These are phyloP conservation scores for Scophthalmus maximus DNA, from an alignment of 2,113 vertebrate species.

Conservation along the genomic window DNA sequence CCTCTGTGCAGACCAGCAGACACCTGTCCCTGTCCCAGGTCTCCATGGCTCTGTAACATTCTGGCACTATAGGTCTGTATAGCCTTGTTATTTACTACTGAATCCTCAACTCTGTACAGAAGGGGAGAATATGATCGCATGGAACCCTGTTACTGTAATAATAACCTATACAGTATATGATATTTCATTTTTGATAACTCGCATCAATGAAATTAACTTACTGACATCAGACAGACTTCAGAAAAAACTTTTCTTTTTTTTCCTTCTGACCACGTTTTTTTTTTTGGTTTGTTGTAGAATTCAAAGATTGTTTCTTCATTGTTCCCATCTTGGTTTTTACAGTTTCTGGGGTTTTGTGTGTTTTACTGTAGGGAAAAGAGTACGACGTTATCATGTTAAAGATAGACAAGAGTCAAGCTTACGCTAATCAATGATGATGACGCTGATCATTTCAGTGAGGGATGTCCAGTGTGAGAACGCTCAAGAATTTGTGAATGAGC, in stretches of 20 bases:
- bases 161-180: constrained; percentile 91
- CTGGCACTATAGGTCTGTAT: constrained; percentile 83
- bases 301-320: constrained; percentile 75
- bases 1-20: constrained; percentile 49
- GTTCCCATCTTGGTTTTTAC: constrained; percentile 79
- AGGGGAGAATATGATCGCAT: constrained; percentile 85
- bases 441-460: constrained; percentile 60
- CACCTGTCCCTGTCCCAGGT: constrained; percentile 50
- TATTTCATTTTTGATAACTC: constrained; percentile 84
- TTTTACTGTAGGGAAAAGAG: constrained; percentile 74
- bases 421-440: constrained; percentile 51
- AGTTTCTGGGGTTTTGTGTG: constrained; percentile 83
- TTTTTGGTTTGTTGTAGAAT: constrained; percentile 74
- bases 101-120: constrained; percentile 88
- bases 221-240: constrained; percentile 64
- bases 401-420: constrained; percentile 70
- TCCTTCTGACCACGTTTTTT: constrained; percentile 70
- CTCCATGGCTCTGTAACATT: constrained; percentile 63
- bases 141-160: constrained; percentile 90
- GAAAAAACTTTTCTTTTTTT: constrained; percentile 56
- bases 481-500: constrained; percentile 62
- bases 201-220: constrained; percentile 68
- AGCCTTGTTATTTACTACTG: constrained; percentile 92
- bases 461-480: constrained; percentile 67
- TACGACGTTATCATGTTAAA: constrained; percentile 62